A percentile compares a stretch with the other conserved stretches of the same genome.
Conservation (phyloP, 2,113 vertebrate genomes). For the Pagrus major region DNA sequence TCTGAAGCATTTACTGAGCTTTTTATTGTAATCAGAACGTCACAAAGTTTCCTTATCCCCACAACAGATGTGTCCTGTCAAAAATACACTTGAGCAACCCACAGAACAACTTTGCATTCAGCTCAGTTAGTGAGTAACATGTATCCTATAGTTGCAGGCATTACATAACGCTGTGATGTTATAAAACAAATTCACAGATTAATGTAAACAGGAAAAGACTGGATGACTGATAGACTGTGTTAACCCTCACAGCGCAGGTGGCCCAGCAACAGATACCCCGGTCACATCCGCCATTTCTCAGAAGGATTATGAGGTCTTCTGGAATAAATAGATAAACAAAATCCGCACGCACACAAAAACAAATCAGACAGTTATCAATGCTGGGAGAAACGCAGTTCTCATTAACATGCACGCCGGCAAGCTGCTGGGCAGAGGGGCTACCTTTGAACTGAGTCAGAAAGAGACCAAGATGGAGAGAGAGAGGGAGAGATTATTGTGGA, state of each 20-base stretch:
- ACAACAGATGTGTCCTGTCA: neutral
- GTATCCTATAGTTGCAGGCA: neutral
- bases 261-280: neutral
- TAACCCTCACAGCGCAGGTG: constrained; percentile 24
- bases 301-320: constrained; percentile 61
- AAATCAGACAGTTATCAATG: neutral
- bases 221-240: constrained; percentile 31
- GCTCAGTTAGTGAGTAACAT: neutral
- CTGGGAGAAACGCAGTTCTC: constrained; percentile 14
- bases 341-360: constrained; percentile 16
- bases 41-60: neutral
- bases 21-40: neutral
- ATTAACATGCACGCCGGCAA: constrained; percentile 21
- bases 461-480: constrained; percentile 11
- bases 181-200: constrained; percentile 47
- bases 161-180: constrained; percentile 47
- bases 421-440: constrained; percentile 38
- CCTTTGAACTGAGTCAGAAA: constrained; percentile 38
- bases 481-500: constrained; percentile 79
- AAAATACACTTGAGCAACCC: neutral
- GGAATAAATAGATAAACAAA: constrained; percentile 21
- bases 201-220: constrained; percentile 47
- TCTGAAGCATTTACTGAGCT: neutral
- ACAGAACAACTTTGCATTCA: neutral
- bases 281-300: constrained; percentile 22